phyloP scores from a whole-genome alignment of 2,888 invertebrate species.

The Phrixothrix hirtus region DNA sequence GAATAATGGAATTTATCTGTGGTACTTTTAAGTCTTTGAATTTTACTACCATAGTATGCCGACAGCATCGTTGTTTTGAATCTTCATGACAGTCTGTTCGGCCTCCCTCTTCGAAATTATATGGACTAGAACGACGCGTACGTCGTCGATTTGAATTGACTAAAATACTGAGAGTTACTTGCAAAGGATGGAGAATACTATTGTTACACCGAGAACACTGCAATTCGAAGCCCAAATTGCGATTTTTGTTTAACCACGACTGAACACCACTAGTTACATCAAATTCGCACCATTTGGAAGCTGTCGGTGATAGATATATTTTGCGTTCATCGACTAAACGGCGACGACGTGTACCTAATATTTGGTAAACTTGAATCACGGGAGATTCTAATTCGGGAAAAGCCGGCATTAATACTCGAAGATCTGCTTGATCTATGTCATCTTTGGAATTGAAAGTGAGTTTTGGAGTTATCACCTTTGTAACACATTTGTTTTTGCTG shows the following conservation, averaged over 20 bases:
- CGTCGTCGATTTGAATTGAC: slow-evolving; percentile 45
- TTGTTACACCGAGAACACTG: slow-evolving; percentile 58
- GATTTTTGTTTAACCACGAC: slow-evolving; percentile 57
- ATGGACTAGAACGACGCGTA: slow-evolving; percentile 42
- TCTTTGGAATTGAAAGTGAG: slow-evolving; percentile 24
- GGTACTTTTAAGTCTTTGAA: slow-evolving; percentile 65
- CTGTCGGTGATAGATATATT: slow-evolving; percentile 48
- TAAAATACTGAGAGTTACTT: slow-evolving; percentile 49
- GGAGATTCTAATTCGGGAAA: slow-evolving; percentile 36
- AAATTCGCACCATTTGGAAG: slow-evolving; percentile 64
- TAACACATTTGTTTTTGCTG: slow-evolving; percentile 37
- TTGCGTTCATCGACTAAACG: slow-evolving; percentile 51
- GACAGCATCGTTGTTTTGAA: slow-evolving; percentile 63
- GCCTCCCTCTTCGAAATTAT: slow-evolving; percentile 50
- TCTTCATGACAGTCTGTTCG: slow-evolving; percentile 59
- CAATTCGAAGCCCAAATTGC: slow-evolving; percentile 61
- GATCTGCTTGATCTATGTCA: slow-evolving; percentile 56
- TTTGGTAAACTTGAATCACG: slow-evolving; percentile 50
- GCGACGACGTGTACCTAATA: slow-evolving; percentile 53
- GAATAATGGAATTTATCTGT: slow-evolving; percentile 60
- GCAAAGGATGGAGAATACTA: slow-evolving; percentile 51
- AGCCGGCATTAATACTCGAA: slow-evolving; percentile 54
- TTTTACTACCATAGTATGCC: slow-evolving; percentile 67
- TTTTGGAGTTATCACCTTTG: slow-evolving; percentile 46
- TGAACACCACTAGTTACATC: slow-evolving; percentile 61